Evolutionary conservation across 2,888 invertebrate species (phyloP).

Genomic region (Agrotis segetum): DNA sequence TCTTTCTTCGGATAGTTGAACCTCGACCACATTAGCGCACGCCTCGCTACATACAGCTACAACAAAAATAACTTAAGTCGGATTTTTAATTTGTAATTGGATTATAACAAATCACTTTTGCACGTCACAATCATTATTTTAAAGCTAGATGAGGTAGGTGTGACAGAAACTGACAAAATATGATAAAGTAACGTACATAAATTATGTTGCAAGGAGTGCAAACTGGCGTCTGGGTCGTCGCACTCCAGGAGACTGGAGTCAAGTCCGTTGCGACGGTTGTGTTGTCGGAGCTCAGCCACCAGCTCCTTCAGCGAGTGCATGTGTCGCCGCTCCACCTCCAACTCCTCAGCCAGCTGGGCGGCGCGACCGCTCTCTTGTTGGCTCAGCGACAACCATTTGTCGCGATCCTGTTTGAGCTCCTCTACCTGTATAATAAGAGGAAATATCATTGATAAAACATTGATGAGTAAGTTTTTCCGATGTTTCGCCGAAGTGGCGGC

Average conservation of each 20-base stretch:
- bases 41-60: slow-evolving; percentile 83
- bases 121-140: no score
- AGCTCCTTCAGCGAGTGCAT: slow-evolving; percentile 77
- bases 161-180: neutral
- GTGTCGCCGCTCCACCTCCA: slow-evolving; percentile 77
- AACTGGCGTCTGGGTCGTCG: slow-evolving; percentile 83
- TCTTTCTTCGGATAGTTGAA: slow-evolving; percentile 85
- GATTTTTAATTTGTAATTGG: no score
- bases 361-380: slow-evolving; percentile 77
- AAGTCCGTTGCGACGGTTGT: slow-evolving; percentile 78
- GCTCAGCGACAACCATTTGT: slow-evolving; percentile 78
- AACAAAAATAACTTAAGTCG: slow-evolving; percentile 8
- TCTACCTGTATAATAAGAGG: slow-evolving; percentile 79
- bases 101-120: no score
- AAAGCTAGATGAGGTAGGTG: no score
- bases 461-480: neutral
- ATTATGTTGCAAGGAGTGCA: slow-evolving; percentile 79
- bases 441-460: neutral
- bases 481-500: no score
- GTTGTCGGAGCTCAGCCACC: slow-evolving; percentile 79
- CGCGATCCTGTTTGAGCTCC: slow-evolving; percentile 83
- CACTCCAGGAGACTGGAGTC: slow-evolving; percentile 84
- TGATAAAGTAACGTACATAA: slow-evolving; percentile 75
- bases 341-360: slow-evolving; percentile 75
- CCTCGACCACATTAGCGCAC: slow-evolving; percentile 86